phyloP scores from a whole-genome alignment of 2,888 invertebrate species.

The Cheiracanthium punctorium region DNA sequence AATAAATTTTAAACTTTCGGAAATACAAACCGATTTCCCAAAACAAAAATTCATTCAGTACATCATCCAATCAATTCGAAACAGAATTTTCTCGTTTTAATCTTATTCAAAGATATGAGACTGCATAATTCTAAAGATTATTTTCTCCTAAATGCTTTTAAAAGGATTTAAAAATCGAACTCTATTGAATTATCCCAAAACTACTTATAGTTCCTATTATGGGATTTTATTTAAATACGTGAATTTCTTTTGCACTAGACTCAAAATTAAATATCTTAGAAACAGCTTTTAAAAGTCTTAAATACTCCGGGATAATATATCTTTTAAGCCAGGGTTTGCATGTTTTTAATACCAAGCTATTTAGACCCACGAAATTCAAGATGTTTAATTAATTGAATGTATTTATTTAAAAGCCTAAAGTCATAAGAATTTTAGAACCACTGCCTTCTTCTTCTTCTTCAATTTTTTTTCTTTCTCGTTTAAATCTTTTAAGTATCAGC shows the following conservation, averaged over 20 bases:
- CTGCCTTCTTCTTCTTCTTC: no score
- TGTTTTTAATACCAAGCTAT: background rate
- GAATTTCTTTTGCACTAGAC: background rate
- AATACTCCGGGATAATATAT: background rate
- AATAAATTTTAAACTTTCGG: no score
- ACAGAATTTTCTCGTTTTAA: background rate
- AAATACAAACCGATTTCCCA: no score
- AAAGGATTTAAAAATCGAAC: conserved; percentile 9
- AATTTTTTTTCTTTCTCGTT: no score
- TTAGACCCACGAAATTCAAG: background rate
- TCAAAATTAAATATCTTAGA: background rate
- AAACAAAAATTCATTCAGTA: no score
- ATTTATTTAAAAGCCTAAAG: no score
- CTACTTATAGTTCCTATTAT: background rate
- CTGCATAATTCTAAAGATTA: background rate
- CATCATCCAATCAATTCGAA: background rate
- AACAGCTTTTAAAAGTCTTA: background rate
- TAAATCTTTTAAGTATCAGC: no score
- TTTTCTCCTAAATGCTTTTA: background rate
- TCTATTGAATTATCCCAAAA: background rate
- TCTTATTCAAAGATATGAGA: background rate
- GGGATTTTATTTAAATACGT: background rate
- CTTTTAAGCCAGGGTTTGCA: background rate
- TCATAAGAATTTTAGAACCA: no score
- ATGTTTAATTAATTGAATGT: background rate